These are phyloP conservation scores for Cydia splendana DNA, from an alignment of 1,140 invertebrate species.

Conservation along the genomic window DNA sequence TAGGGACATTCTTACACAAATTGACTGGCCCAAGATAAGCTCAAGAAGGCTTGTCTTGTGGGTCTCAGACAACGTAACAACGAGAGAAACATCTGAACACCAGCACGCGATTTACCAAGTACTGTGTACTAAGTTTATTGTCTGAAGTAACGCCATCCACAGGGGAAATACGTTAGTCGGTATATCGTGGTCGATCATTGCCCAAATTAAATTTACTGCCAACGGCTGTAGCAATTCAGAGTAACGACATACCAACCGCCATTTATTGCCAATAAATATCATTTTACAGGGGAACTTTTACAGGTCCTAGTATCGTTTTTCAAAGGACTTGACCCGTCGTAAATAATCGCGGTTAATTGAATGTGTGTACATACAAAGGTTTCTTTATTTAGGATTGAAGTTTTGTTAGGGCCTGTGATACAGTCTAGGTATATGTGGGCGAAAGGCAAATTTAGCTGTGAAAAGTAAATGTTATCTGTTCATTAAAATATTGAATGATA, in stretches of 20 bases:
- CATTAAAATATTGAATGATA: too few relatives aligned
- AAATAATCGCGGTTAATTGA: slow-evolving; percentile 19
- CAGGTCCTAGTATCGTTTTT: slow-evolving; percentile 43
- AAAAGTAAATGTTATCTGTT: too few relatives aligned
- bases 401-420: not conserved
- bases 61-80: too few relatives aligned
- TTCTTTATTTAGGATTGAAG: slow-evolving; percentile 5
- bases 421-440: not conserved
- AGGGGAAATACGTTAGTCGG: slow-evolving; percentile 36
- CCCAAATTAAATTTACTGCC: slow-evolving; percentile 59
- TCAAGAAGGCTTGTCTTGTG: too few relatives aligned
- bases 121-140: slow-evolving; percentile 1
- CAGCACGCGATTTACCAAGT: not conserved
- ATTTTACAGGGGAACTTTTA: slow-evolving; percentile 54
- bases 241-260: slow-evolving; percentile 49
- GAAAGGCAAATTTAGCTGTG: not conserved
- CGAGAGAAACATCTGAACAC: too few relatives aligned
- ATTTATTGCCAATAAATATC: slow-evolving; percentile 61
- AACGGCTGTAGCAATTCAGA: slow-evolving; percentile 47
- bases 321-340: slow-evolving; percentile 20
- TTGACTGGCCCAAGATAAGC: too few relatives aligned
- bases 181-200: slow-evolving; percentile 36
- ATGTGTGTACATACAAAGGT: not conserved
- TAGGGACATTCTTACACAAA: too few relatives aligned
- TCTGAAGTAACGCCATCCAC: not conserved